These are phyloP conservation scores for Lota lota DNA, from an alignment of 2,113 vertebrate genomes.

Conservation along the genomic window DNA sequence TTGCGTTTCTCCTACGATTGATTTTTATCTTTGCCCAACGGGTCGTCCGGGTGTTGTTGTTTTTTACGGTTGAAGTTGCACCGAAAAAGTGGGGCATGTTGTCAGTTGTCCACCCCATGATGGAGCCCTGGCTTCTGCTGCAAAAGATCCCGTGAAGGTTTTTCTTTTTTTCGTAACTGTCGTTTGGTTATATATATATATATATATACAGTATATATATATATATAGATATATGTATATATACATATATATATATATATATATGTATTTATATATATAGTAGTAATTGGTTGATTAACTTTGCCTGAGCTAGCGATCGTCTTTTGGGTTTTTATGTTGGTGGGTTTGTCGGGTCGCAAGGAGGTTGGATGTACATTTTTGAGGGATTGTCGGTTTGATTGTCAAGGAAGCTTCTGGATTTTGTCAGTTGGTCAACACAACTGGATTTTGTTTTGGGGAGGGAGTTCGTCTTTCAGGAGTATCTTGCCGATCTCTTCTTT, in stretches of 20 bases:
- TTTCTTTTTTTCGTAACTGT: too few species aligned
- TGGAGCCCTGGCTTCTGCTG: conserved; percentile 43
- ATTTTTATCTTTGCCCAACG: conserved; percentile 3
- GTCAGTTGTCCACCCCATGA: conserved; percentile 29
- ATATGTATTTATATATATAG: too few species aligned
- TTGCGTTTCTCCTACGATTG: conserved; percentile 26
- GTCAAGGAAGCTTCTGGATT: conserved; percentile 57
- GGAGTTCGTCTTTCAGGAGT: conserved; percentile 47
- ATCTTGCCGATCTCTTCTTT: conserved; percentile 42
- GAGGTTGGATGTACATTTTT: conserved; percentile 9
- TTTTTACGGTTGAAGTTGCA: conserved; percentile 22
- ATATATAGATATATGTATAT: too few species aligned
- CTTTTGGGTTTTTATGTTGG: conserved; percentile 11
- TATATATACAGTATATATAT: too few species aligned
- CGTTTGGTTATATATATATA: too few species aligned
- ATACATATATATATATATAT: too few species aligned
- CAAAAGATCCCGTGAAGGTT: conserved; percentile 51
- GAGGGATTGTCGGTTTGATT: conserved; percentile 37
- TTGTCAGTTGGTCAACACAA: conserved; percentile 35
- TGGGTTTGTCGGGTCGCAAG: conserved; percentile 11
- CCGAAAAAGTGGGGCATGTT: conserved; percentile 36
- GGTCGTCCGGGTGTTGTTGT: too few species aligned
- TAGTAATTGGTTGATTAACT: too few species aligned
- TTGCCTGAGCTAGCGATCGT: too few species aligned
- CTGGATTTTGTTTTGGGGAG: conserved; percentile 46